phyloP scores from a whole-genome alignment of 2,113 vertebrate genomes.

The Rhinoptilus africanus region DNA sequence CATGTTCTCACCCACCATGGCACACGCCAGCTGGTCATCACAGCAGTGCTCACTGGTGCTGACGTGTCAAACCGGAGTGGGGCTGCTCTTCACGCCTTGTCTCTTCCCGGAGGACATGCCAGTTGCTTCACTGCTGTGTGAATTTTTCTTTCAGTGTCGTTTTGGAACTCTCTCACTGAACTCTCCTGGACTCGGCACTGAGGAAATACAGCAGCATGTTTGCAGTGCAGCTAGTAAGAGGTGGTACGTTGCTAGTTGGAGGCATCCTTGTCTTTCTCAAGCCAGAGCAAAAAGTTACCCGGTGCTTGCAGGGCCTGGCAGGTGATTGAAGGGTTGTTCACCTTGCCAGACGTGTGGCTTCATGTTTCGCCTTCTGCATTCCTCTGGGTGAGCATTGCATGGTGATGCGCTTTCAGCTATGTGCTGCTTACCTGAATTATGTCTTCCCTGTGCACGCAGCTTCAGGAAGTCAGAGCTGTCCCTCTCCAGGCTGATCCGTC shows the following conservation, averaged over 20 bases:
- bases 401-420: neutral
- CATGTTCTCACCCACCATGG: neutral
- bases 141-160: rapidly evolving
- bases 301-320: neutral
- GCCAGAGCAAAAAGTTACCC: neutral
- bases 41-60: rapidly evolving
- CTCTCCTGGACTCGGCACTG: rapidly evolving
- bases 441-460: neutral
- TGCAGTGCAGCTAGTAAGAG: rapidly evolving
- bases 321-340: conserved; percentile 37
- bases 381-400: neutral
- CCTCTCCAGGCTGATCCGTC: neutral
- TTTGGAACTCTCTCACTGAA: neutral
- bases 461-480: neutral
- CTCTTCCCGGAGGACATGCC: rapidly evolving
- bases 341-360: conserved; percentile 55
- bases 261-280: neutral
- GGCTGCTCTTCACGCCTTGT: neutral
- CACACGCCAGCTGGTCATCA: rapidly evolving
- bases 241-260: neutral
- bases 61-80: neutral
- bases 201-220: rapidly evolving
- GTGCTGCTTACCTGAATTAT: conserved; percentile 16
- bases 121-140: neutral
- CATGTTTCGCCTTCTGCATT: conserved; percentile 51